Conservation (phyloP, 2,888 invertebrate species). For the Dryobota labecula region DNA sequence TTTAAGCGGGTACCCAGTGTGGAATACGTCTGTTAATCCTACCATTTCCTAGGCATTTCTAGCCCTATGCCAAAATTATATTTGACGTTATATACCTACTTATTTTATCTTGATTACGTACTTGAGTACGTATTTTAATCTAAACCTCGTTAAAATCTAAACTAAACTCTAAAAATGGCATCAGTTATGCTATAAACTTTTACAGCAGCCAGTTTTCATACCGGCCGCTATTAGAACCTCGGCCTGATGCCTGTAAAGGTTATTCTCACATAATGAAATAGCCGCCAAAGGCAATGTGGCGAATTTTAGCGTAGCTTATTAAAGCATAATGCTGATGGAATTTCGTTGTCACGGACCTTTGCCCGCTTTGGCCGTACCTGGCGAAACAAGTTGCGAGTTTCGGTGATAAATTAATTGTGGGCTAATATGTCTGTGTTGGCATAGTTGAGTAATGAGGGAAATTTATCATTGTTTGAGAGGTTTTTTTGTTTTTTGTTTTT, state of each 20-base stretch:
- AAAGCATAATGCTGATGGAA: constrained; percentile 84
- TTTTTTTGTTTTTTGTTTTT: neutral
- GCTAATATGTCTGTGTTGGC: constrained; percentile 44
- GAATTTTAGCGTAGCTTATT: constrained; percentile 82
- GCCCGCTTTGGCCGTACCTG: constrained; percentile 60
- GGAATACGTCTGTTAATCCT: neutral
- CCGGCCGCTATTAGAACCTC: constrained; percentile 43
- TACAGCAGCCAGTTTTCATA: constrained; percentile 29
- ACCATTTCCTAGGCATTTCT: neutral
- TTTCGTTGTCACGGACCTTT: constrained; percentile 78
- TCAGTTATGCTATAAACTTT: constrained; percentile 40
- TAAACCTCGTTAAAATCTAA: neutral
- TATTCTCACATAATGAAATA: constrained; percentile 75
- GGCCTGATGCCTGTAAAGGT: constrained; percentile 66
- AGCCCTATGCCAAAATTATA: neutral
- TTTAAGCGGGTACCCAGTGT: too few relatives aligned
- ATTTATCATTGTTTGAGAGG: constrained; percentile 28
- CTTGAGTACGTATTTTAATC: neutral
- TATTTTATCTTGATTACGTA: neutral
- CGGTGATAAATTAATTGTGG: constrained; percentile 52
- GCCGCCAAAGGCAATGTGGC: constrained; percentile 74
- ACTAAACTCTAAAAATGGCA: constrained; percentile 1
- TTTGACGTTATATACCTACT: neutral
- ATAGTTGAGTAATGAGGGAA: constrained; percentile 33
- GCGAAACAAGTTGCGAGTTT: constrained; percentile 51